Base-by-base conservation (phyloP, 2,113 vertebrate genomes). In the Passer montanus region DNA sequence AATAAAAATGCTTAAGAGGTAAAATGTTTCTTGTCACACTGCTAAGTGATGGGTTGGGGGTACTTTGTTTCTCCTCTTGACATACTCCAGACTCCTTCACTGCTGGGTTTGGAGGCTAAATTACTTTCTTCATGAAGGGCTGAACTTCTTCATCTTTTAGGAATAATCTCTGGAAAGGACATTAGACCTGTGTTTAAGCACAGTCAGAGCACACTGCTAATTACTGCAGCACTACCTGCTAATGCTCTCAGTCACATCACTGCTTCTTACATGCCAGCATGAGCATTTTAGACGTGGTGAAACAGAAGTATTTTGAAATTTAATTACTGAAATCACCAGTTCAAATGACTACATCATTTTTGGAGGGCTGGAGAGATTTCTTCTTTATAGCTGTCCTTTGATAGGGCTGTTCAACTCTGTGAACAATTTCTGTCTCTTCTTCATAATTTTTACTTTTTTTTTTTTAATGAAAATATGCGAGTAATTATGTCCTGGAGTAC, bases 21-120 rank as follows among this genome's bases (percentile, higher is more conserved):
- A 56, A 46, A 90, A 46, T 14, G 44, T 9, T 6, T 88, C 62
- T 68, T 69, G 43, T 62, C 55, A 24, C 52, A 14, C 10, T n/a
- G 6, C 15, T 47, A 78, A 78, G 23, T 37, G n/a, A 41, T 58
- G 43, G 30, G 21, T 18, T 60, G 35, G n/a, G n/a, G 22, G 22
- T 43, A 31, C 27, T 74, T 77, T 79, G 21, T 80, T 82, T 37
- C 20, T 47, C 11, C 37, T 37, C 60, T 46, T 76, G 49, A 33
- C 58, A 31, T 24, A 8, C 6, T 85, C 78, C 62, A 62, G 63
- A 44, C 18, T 63, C 44, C 35, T 47, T 30, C 43, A 14, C 63
- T 80, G 58, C 53, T 76, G 43, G 37, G 28, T 64, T 95, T 93
- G 92, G 62, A 77, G 79, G 64, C 66, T n/a, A 53, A 96, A 84